Evolutionary conservation across 2,797 vertebrate genomes (phyloP), one percentile per base, ranked within the genome.

Genomic region (Halcyon chelicuti): DNA sequence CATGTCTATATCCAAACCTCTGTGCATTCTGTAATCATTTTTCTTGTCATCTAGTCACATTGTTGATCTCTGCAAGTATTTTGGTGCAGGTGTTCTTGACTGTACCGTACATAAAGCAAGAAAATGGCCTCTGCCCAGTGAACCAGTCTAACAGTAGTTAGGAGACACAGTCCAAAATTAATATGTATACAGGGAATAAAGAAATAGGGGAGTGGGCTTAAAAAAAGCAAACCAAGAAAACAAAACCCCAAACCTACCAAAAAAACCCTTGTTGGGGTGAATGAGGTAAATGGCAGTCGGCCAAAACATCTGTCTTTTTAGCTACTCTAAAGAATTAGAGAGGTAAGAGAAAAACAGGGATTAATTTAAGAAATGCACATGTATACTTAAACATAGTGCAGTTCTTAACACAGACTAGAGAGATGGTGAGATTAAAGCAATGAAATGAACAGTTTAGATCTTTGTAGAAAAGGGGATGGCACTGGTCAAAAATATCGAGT

Each of bases 81-180:
- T 80, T 57, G 28, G 54, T 74, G 54, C 40, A 78, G 66, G 25
- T 86, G 17, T 92, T 91, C 33, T 70, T 70, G 77, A n/a, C 54
- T n/a, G 11, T 37, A 8, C 13, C 42, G 37, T 68, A 14, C 21
- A 42, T 49, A 70, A 74, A 93, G 58, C 46, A 47, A 73, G 62
- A 92, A 95, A 77, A 94, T 86, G 82, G 82, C 70, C 66, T 77
- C 62, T 94, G 68, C 68, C 15, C 2, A 3, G 0, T 42, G 26
- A 68, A 80, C 46, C 20, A 4, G 0, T n/a, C 26, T 75, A 18
- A 49, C 4, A 7, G 13, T 70, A 47, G 10, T 76, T 70, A 42
- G 40, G 73, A 44, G n/a, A 37, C 80, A 35, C 40, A 25, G 20
- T 70, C 42, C 22, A 67, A 67, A 16, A 5, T 40, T 37, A 47